These are phyloP conservation scores for Malacosoma neustria DNA, from an alignment of 2,888 invertebrate species.

Conservation along the genomic window DNA sequence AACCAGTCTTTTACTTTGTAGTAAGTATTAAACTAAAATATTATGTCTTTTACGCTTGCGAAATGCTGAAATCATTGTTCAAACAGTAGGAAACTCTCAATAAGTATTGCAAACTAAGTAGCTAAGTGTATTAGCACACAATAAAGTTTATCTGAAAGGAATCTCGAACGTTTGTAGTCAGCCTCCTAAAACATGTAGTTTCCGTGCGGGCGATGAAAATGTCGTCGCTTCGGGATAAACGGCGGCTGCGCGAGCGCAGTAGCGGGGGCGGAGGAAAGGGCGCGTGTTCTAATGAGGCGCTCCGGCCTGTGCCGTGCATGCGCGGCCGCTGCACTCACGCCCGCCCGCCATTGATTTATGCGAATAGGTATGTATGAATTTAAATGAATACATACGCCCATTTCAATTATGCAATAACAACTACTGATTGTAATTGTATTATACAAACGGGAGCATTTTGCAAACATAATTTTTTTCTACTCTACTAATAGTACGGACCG, in stretches of 20 bases:
- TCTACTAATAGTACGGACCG: too few relatives aligned
- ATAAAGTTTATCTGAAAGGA: constrained; percentile 53
- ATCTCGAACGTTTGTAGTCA: constrained; percentile 43
- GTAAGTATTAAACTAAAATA: too few relatives aligned
- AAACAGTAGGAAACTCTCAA: background rate
- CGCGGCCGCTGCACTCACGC: constrained; percentile 54
- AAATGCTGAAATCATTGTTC: background rate
- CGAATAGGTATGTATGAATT: constrained; percentile 46
- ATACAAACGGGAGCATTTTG: constrained; percentile 7
- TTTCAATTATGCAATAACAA: constrained; percentile 39
- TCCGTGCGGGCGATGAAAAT: constrained; percentile 60
- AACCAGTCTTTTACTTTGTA: too few relatives aligned
- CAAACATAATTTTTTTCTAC: constrained; percentile 9
- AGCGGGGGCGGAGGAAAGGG: constrained; percentile 24
- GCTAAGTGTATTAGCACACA: constrained; percentile 55
- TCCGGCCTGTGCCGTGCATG: constrained; percentile 26
- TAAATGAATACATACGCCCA: constrained; percentile 46
- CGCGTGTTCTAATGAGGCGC: constrained; percentile 50
- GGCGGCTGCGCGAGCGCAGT: constrained; percentile 44
- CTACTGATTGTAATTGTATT: constrained; percentile 10
- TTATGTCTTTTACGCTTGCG: too few relatives aligned
- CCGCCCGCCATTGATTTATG: constrained; percentile 39
- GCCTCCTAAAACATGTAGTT: constrained; percentile 64
- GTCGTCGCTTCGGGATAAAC: constrained; percentile 52
- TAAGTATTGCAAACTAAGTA: background rate